Evolutionary conservation across 2,888 invertebrate genomes (phyloP).

Genomic region (Eupeodes latifasciatus): DNA sequence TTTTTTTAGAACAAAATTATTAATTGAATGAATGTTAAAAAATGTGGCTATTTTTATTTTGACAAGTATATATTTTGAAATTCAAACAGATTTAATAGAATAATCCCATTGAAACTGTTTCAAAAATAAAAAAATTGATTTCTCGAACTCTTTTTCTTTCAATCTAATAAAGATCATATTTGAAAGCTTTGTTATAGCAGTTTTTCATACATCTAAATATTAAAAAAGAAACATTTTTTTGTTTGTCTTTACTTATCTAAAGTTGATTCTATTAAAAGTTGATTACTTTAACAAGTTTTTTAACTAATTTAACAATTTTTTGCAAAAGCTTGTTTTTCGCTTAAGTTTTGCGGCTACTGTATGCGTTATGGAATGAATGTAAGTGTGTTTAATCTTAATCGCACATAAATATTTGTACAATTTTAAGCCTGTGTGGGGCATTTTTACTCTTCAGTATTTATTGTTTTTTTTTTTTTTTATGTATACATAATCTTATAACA

Average conservation of each 20-base stretch:
- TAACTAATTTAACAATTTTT: too few relatives aligned
- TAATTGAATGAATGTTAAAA: slow-evolving; percentile 41
- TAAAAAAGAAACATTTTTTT: too few relatives aligned
- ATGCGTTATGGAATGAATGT: slow-evolving; percentile 5
- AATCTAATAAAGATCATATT: background rate
- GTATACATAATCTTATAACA: background rate
- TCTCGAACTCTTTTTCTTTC: background rate
- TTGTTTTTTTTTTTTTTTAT: slow-evolving; percentile 20
- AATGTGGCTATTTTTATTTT: background rate
- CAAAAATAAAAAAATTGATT: background rate
- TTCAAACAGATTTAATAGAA: background rate
- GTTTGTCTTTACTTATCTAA: too few relatives aligned
- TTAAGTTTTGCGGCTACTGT: background rate
- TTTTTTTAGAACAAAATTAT: slow-evolving; percentile 17
- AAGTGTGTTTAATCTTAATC: slow-evolving; percentile 12
- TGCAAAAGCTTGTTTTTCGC: too few relatives aligned
- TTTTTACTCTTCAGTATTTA: slow-evolving; percentile 73
- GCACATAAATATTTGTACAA: slow-evolving; percentile 52
- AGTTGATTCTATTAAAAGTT: too few relatives aligned
- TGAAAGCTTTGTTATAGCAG: background rate
- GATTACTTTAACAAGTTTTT: too few relatives aligned
- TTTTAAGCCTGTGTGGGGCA: slow-evolving; percentile 52
- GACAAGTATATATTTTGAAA: too few relatives aligned
- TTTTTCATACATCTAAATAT: too few relatives aligned
- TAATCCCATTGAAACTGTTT: background rate